Evolutionary conservation across 2,888 invertebrate species (phyloP), one percentile per base, ranked within the genome.

Genomic region (Lepidocyrtoides sp.): DNA sequence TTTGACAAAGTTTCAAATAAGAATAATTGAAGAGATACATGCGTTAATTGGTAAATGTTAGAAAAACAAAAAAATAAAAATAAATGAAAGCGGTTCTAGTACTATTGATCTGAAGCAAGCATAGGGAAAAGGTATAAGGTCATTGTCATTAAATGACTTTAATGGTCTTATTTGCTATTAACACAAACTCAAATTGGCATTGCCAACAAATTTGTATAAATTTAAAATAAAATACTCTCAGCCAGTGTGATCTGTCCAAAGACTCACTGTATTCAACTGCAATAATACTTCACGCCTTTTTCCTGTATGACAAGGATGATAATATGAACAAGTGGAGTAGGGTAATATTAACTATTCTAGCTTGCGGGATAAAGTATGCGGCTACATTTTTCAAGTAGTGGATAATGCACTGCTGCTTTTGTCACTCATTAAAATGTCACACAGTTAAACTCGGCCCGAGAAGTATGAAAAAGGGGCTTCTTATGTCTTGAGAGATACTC

Each of bases 111-210:
- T 12, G 41, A 83, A 66, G 83, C 44, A 69, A 69, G 84, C 69
- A 92, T 84, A 94, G 94, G 94, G 81, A 84, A 91, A 92, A 91
- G 82, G 69, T 29, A 85, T 63, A 87, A 51, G 88, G 86, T 85
- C 91, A 91, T 91, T 79, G 91, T 91, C 91, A 91, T 23, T 57
- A 44, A 91, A 91, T 91, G 91, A 85, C 91, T 91, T 66, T 90
- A 54, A 82, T 82, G 32, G 82, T 36, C 0, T 32, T 51, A 54
- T 57, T 54, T 14, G 36, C 32, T 66, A 83, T 23, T 14, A 48
- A 83, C 26, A 83, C 54, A 83, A 83, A 83, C 63, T 41, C 32
- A 41, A 48, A 66, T 48, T 17, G 17, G 7, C 7, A 23, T 57
- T 1, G 2, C 48, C 48, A 36, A 36, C 36, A 36, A 36, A 36